A percentile compares a stretch with the other conserved stretches of the same genome.
These are phyloP conservation scores for Urophycis tenuis DNA, from an alignment of 2,797 vertebrate genomes.

Conservation along the genomic window DNA sequence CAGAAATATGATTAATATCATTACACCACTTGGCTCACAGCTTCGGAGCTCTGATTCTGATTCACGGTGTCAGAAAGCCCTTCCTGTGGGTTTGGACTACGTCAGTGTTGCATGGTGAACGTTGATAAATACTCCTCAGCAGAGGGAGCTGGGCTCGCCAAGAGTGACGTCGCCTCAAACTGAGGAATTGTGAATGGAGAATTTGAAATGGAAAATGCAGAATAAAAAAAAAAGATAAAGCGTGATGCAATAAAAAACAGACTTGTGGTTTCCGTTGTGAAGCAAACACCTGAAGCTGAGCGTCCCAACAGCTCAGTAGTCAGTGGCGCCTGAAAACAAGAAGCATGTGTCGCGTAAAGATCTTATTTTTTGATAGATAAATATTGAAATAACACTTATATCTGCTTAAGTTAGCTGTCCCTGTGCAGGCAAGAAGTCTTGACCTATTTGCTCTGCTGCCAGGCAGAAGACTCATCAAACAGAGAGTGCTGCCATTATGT, in stretches of 20 bases:
- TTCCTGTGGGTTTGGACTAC: neutral
- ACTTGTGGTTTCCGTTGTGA: neutral
- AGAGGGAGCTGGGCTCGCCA: neutral
- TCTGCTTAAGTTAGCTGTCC: neutral
- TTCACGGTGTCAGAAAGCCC: neutral
- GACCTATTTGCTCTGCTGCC: conserved; percentile 13
- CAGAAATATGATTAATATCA: neutral
- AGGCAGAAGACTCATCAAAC: conserved; percentile 26
- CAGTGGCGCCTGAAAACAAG: neutral
- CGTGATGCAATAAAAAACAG: neutral
- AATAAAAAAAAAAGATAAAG: neutral
- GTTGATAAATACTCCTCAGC: neutral
- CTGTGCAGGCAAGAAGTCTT: neutral
- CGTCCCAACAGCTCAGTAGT: neutral
- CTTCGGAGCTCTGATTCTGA: neutral
- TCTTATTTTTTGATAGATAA: neutral
- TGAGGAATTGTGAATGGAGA: neutral
- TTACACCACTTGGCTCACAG: neutral
- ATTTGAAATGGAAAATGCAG: neutral
- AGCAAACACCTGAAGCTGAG: neutral
- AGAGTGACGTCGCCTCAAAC: neutral
- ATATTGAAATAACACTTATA: neutral
- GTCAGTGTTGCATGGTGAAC: neutral
- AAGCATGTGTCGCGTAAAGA: neutral
- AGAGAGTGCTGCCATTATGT: conserved; percentile 32